Conservation (phyloP, 2,888 invertebrate genomes). For the Catocala fraxini region DNA sequence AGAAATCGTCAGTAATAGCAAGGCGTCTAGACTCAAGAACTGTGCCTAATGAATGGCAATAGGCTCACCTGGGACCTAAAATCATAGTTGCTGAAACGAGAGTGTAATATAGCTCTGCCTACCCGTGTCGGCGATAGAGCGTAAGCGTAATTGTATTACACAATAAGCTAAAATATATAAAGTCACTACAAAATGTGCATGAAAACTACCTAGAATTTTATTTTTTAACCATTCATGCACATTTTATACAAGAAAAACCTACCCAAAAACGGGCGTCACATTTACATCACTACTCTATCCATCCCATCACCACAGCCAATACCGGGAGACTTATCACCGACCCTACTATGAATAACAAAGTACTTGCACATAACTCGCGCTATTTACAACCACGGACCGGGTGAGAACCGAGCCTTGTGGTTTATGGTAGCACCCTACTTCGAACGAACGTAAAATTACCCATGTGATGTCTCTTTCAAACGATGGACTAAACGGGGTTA, state of each 20-base stretch:
- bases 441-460: constrained; percentile 6
- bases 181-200: no score
- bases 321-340: constrained; percentile 28
- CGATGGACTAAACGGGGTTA: not conserved
- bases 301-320: constrained; percentile 25
- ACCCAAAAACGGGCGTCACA: not conserved
- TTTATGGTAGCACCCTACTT: constrained; percentile 33
- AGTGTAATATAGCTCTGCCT: no score
- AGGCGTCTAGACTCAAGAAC: no score
- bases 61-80: no score
- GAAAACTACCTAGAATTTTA: no score
- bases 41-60: no score
- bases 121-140: no score
- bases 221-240: no score
- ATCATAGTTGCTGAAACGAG: no score
- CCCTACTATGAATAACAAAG: constrained; percentile 46
- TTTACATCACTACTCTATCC: constrained; percentile 1
- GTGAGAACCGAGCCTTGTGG: constrained; percentile 35
- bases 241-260: constrained; percentile 1
- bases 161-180: no score
- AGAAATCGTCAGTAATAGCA: no score
- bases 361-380: constrained; percentile 29
- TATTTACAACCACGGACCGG: constrained; percentile 23
- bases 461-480: constrained; percentile 9
- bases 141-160: no score